Percentiles rank a stretch among this genome's conserved stretches.
phyloP scores from a whole-genome alignment of 2,113 vertebrate genomes.

The Ellobius talpinus region DNA sequence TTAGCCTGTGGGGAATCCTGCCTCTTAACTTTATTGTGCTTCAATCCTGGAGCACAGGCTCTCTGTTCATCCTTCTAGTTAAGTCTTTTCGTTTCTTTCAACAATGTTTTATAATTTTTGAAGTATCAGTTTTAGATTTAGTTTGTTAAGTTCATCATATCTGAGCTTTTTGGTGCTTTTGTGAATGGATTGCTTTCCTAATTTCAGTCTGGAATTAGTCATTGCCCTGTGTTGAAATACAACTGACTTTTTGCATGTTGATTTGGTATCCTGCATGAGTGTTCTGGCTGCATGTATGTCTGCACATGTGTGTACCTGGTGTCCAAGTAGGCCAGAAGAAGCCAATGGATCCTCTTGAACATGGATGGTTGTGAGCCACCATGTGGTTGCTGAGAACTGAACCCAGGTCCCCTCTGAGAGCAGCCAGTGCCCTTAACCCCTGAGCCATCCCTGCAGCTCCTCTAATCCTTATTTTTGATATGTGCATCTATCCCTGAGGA shows the following conservation, averaged over 20 bases:
- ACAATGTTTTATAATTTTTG: neutral
- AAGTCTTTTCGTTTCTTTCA: conserved; percentile 12
- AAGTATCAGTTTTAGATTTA: neutral
- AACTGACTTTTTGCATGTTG: neutral
- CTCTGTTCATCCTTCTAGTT: neutral
- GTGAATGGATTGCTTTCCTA: neutral
- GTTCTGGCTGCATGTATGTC: neutral
- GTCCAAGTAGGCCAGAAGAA: neutral
- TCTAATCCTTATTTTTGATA: neutral
- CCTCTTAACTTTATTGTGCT: neutral
- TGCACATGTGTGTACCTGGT: neutral
- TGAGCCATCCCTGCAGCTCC: neutral
- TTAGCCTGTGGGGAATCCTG: neutral
- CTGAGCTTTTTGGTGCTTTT: neutral
- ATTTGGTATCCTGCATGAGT: neutral
- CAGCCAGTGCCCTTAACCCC: neutral
- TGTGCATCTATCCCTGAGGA: neutral
- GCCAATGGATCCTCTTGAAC: neutral
- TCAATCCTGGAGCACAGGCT: neutral
- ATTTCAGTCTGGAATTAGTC: neutral
- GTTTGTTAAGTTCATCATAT: neutral
- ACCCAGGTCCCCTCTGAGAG: neutral
- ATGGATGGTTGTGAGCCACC: neutral
- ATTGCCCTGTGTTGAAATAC: neutral
- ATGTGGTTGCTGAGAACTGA: neutral